Base-by-base conservation (phyloP, 2,797 vertebrate genomes). In the Lepus townsendii region DNA sequence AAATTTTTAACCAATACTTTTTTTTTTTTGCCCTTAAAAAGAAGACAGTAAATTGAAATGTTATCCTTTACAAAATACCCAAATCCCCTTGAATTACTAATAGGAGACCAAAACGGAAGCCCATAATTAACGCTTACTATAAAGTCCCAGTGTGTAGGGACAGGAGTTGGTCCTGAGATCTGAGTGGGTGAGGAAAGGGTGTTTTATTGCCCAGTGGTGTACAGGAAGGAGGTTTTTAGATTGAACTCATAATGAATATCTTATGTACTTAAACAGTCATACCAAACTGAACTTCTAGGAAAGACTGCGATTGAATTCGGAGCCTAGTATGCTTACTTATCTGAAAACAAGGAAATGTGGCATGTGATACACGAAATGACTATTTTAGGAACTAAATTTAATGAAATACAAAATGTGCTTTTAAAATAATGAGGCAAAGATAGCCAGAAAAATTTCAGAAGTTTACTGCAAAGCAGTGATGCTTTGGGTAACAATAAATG, bases 241-340 rank as follows among this genome's bases (percentile, higher is more conserved):
- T 26, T 86, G 38, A 52, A 82, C 35, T 84, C 86, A 82, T 60
- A 93, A 90, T 22, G 62, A 32, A 71, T 60, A 52, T 62, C 92
- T 63, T 72, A 75, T 79, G 32, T 82, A 83, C 92, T 83, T 93
- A 88, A 83, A 68, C 52, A 66, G 52, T 12, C 75, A 57, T 32
- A 60, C 5, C 57, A 87, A 95, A 68, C 69, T 65, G 78, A 97
- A 97, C 65, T 95, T 93, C 68, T 47, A 66, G 24, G 27, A 73
- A 91, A 75, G 57, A 93, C 89, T 86, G 62, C 77, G 63, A 30
- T 17, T 60, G 71, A 93, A 24, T 68, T 50, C 72, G 88, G 50
- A 90, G 20, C 63, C 68, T n/a, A 24, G n/a, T 88, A 77, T 42
- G 10, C 38, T 68, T 47, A 72, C 14, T 83, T 35, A 85, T 78